A percentile compares a stretch with the other conserved stretches of the same genome.
phyloP scores from a whole-genome alignment of 2,113 vertebrate species.

The Myocastor coypus region DNA sequence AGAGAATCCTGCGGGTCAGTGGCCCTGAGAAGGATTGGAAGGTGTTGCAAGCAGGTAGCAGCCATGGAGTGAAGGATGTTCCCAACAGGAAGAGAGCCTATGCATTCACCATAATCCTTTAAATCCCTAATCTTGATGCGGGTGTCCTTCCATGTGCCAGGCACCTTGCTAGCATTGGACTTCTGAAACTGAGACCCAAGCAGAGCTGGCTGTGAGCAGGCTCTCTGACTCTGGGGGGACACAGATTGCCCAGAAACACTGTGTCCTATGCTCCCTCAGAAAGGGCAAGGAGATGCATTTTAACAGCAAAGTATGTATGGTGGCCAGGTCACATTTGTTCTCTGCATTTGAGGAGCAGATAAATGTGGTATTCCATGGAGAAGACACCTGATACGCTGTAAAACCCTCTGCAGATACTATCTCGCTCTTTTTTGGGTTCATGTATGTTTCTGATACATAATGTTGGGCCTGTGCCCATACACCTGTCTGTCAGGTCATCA shows the following conservation, averaged over 20 bases:
- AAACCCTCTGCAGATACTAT: not conserved
- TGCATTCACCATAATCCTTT: not conserved
- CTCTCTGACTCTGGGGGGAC: not conserved
- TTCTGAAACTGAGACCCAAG: not conserved
- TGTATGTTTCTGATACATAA: not conserved
- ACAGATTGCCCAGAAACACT: not conserved
- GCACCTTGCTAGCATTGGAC: not conserved
- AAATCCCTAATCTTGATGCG: not conserved
- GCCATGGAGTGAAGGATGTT: not conserved
- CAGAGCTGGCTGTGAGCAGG: not conserved
- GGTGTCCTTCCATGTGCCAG: rapidly evolving
- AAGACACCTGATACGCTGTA: not conserved
- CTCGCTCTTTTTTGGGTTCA: not conserved
- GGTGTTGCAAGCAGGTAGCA: not conserved
- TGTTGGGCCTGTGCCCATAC: too few species aligned
- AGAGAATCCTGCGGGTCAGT: not conserved
- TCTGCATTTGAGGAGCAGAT: not conserved
- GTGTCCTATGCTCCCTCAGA: not conserved
- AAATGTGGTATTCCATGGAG: not conserved
- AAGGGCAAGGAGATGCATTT: not conserved
- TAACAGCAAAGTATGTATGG: not conserved
- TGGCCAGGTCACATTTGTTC: not conserved
- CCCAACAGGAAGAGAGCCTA: not conserved
- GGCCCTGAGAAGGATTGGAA: not conserved
- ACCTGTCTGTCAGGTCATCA: too few species aligned